Evolutionary conservation across 2,113 vertebrate genomes (phyloP).

Genomic region (Pachyramphus minor): DNA sequence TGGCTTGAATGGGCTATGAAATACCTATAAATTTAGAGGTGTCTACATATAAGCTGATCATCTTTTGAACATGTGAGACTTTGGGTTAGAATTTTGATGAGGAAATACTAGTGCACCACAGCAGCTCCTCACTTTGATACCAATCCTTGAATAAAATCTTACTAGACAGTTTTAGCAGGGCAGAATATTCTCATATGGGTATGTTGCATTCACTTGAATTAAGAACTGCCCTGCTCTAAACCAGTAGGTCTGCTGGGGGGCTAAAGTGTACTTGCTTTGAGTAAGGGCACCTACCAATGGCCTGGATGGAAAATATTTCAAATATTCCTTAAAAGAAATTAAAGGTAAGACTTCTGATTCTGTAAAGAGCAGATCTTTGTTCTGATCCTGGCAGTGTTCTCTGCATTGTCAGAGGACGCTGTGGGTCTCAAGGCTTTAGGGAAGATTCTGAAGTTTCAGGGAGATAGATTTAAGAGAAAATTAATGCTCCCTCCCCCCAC

Average conservation of each 20-base stretch:
- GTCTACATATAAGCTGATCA: not conserved
- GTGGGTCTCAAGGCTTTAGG: not conserved
- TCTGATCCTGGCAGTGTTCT: not conserved
- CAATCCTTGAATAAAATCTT: not conserved
- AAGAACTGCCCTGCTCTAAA: not conserved
- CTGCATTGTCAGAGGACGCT: not conserved
- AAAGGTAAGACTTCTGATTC: not conserved
- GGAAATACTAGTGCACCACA: not conserved
- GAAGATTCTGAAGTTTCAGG: not conserved
- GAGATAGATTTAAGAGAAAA: not conserved
- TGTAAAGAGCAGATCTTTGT: not conserved
- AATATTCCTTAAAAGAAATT: not conserved
- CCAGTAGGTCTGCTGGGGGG: fast-evolving
- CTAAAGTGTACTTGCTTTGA: not conserved
- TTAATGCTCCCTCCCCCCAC: not conserved
- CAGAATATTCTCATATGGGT: not conserved
- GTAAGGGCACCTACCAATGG: not conserved
- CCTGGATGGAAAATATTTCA: not conserved
- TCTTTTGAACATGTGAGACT: not conserved
- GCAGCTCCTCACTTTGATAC: not conserved
- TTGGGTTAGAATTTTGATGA: not conserved
- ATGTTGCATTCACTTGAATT: not conserved
- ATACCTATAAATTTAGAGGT: not conserved
- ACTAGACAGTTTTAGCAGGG: not conserved
- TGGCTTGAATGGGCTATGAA: not conserved